These are phyloP conservation scores for Thomomys bottae DNA, from an alignment of 2,113 vertebrate genomes.

Conservation along the genomic window DNA sequence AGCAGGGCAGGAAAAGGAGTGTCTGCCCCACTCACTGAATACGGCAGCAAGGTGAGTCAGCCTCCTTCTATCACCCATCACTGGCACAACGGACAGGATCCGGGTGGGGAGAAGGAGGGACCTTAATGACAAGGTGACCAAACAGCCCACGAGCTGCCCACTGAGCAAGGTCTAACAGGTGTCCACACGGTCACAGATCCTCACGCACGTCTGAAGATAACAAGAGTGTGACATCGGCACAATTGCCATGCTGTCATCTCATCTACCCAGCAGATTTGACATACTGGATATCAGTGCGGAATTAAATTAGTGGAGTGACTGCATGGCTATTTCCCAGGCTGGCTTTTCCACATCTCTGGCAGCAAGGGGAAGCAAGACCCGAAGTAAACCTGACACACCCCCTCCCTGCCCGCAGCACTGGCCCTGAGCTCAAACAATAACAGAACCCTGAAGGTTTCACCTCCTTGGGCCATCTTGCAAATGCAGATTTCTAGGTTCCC, in stretches of 20 bases:
- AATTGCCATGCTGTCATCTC: slow-evolving; percentile 39
- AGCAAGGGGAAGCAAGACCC: not conserved
- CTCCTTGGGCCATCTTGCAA: not conserved
- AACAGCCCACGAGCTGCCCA: not conserved
- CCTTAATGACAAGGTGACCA: slow-evolving; percentile 4
- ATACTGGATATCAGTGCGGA: not conserved
- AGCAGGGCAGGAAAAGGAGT: not conserved
- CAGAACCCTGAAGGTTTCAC: rapidly evolving
- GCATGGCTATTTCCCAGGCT: not conserved
- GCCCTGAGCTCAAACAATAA: not conserved
- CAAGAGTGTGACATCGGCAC: slow-evolving; percentile 55
- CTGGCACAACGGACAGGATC: not conserved
- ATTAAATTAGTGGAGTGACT: slow-evolving; percentile 52
- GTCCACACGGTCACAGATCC: slow-evolving; percentile 49
- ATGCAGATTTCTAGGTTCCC: not conserved
- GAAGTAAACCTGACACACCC: not conserved
- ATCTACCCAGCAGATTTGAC: slow-evolving; percentile 55
- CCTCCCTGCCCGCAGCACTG: not conserved
- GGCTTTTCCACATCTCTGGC: slow-evolving; percentile 7
- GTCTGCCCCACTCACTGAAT: not conserved
- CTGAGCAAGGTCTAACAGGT: slow-evolving; percentile 33
- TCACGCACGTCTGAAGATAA: slow-evolving; percentile 53
- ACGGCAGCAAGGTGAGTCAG: not conserved
- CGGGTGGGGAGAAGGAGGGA: not conserved
- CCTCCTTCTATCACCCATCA: not conserved